Base-by-base conservation (phyloP, 2,797 vertebrate species). In the Streptopelia turtur region DNA sequence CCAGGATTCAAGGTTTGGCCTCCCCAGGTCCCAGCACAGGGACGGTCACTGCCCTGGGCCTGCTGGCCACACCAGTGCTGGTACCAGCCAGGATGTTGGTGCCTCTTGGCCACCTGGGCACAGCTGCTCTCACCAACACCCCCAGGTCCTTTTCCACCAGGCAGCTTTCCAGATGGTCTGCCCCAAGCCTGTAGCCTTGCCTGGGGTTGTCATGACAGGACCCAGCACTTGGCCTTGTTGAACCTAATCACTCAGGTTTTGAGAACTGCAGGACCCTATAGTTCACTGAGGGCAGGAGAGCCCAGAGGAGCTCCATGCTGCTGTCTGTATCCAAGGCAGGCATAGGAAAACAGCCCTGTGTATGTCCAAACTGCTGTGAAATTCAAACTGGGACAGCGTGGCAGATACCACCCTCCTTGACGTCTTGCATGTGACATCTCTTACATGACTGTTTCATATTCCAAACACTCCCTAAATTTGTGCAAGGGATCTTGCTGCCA, bases 341-440 rank as follows among this genome's bases (percentile, higher is more conserved):
- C 30, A 13, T 1, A 52, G 65, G 13, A 60, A 90, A 68, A 4
- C 11, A 30, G 21, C 35, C 37, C 21, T 63, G 30, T 31, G 10
- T 6, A 5, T 52, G 41, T 75, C 59, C 70, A 81, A 56, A 68
- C 9, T 14, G 39, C 20, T 49, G 15, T 6, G 4, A 27, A 30
- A 43, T 88, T 60, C 72, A 55, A 13, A 55, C 55, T 0, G 2
- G n/a, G 43, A 28, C 30, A 39, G 31, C 1, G 0, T 37, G 6
- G 5, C 14, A 28, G 21, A 22, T 2, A 63, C 4, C 21, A 55
- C 47, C 49, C 11, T 50, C 24, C 30, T 39, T 69, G 23, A 37
- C 30, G 41, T 63, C 31, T 56, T n/a, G 31, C 2, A 0, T 41
- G 14, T 22, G 28, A 61, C 28, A 49, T 43, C 15, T 60, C 43